A percentile compares a stretch with the other conserved stretches of the same genome.
phyloP scores from a whole-genome alignment of 2,888 invertebrate species.

The Nemotelus nigrinus region DNA sequence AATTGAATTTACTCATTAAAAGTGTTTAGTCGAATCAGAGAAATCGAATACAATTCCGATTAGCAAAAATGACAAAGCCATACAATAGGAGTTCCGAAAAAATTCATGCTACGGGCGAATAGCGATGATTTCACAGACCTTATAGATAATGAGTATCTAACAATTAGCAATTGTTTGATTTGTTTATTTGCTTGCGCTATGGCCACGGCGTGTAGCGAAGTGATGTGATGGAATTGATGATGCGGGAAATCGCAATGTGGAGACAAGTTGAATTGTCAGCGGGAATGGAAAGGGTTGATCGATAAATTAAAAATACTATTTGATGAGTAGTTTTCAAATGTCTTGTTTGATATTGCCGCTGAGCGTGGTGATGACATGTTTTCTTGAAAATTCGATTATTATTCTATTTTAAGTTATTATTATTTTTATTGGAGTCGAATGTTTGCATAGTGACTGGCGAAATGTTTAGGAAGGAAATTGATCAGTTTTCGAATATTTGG shows the following conservation, averaged over 20 bases:
- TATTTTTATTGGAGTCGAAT: too few species aligned
- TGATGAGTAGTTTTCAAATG: background rate
- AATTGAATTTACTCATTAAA: conserved; percentile 24
- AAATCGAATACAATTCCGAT: background rate
- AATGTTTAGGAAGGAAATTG: too few species aligned
- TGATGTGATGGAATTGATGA: background rate
- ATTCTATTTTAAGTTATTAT: too few species aligned
- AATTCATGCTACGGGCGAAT: background rate
- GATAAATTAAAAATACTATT: conserved; percentile 14
- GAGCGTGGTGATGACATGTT: background rate
- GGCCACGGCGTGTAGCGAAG: background rate
- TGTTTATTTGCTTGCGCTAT: conserved; percentile 14
- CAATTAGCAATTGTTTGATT: conserved; percentile 30
- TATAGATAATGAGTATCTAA: background rate
- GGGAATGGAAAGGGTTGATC: background rate
- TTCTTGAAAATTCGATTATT: too few species aligned
- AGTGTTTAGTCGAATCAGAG: background rate
- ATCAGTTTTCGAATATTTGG: too few species aligned
- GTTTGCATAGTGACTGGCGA: too few species aligned
- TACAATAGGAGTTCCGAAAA: background rate
- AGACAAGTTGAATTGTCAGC: conserved; percentile 13
- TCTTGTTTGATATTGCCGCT: conserved; percentile 21
- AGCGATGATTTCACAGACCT: conserved; percentile 1
- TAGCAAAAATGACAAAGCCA: background rate
- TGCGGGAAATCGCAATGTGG: background rate